These are phyloP conservation scores for Philaenus spumarius DNA, from an alignment of 1,140 invertebrate genomes.

Conservation along the genomic window DNA sequence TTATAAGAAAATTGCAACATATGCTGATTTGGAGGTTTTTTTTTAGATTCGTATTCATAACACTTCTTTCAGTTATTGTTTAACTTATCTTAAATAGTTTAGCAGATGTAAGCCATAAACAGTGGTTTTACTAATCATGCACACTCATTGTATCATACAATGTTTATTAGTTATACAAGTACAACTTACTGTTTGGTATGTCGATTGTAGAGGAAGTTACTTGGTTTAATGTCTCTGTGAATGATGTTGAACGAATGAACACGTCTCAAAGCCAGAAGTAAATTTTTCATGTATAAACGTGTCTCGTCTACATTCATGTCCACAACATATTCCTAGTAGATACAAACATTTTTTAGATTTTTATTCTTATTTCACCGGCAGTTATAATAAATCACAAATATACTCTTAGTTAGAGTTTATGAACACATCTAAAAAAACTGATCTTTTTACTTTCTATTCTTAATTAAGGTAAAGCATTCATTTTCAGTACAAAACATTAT, in stretches of 20 bases:
- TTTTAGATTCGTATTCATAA: too few relatives aligned
- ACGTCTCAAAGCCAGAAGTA: slow-evolving; percentile 67
- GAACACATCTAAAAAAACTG: too few relatives aligned
- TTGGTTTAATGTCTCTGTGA: slow-evolving; percentile 89
- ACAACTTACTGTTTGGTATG: slow-evolving; percentile 57
- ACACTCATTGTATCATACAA: too few relatives aligned
- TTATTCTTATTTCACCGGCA: not conserved
- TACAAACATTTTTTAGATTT: slow-evolving; percentile 34
- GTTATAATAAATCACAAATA: not conserved
- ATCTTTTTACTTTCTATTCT: too few relatives aligned
- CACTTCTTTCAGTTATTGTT: too few relatives aligned
- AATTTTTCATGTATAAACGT: slow-evolving; percentile 72
- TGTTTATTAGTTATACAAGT: too few relatives aligned
- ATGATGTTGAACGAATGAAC: slow-evolving; percentile 83
- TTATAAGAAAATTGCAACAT: too few relatives aligned
- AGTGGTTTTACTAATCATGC: too few relatives aligned
- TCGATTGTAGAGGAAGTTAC: slow-evolving; percentile 84
- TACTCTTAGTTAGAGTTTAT: not conserved
- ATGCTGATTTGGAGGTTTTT: too few relatives aligned
- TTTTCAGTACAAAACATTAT: slow-evolving; percentile 30
- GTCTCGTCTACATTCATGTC: slow-evolving; percentile 65
- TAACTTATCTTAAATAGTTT: too few relatives aligned
- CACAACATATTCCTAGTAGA: slow-evolving; percentile 69
- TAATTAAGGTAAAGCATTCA: too few relatives aligned
- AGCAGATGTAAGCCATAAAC: too few relatives aligned